These are phyloP conservation scores for Chunga burmeisteri DNA, from an alignment of 2,113 vertebrate species.

Conservation along the genomic window DNA sequence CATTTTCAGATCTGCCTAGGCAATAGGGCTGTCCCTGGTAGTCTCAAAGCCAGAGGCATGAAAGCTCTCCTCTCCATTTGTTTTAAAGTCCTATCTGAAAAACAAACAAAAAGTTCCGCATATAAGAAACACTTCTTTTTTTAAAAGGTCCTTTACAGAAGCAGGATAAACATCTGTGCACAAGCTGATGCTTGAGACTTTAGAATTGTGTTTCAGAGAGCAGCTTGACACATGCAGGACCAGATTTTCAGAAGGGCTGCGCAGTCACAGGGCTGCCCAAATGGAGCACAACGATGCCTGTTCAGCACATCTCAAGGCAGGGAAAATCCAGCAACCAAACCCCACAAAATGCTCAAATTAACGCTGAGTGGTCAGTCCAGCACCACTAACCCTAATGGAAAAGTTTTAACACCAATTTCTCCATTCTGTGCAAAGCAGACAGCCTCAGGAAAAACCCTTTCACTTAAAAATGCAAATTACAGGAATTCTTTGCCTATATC, in stretches of 20 bases:
- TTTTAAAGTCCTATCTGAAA: neutral
- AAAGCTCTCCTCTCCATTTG: neutral
- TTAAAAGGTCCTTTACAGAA: neutral
- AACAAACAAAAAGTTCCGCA: neutral
- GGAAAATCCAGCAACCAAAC: neutral
- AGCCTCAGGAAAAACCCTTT: neutral
- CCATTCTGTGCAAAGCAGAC: neutral
- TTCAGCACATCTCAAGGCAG: neutral
- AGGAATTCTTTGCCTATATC: neutral
- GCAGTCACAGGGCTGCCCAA: neutral
- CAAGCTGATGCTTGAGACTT: neutral
- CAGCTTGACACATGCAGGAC: neutral
- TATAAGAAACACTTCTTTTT: neutral
- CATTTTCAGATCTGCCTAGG: neutral
- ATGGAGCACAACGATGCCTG: neutral
- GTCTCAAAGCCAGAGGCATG: neutral
- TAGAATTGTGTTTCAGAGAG: neutral
- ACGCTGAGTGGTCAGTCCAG: accelerated
- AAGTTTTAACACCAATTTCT: neutral
- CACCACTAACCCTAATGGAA: neutral
- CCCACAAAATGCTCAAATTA: neutral
- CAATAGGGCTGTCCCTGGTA: neutral
- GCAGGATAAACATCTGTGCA: neutral
- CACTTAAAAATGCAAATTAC: neutral
- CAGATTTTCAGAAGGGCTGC: neutral